A percentile compares a stretch with the other conserved stretches of the same genome.
phyloP scores from a whole-genome alignment of 2,888 invertebrate species.

The Drosophila acutilabella region DNA sequence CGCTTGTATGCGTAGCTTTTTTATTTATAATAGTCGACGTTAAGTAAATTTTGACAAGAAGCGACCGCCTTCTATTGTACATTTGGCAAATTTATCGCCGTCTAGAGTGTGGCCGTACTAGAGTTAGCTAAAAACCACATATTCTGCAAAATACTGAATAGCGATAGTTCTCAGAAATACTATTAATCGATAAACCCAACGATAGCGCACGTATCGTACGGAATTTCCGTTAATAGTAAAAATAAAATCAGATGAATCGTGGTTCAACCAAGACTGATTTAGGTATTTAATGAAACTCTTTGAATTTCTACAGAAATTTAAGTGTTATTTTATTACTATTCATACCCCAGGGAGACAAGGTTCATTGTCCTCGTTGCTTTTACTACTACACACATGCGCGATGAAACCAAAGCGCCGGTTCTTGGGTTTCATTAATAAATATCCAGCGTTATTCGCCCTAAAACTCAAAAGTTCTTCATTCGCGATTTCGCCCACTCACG shows the following conservation, averaged over 20 bases:
- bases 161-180: conserved; percentile 23
- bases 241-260: too few species aligned
- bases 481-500: conserved; percentile 40
- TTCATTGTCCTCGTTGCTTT: conserved; percentile 60
- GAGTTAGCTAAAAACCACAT: background rate
- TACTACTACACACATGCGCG: conserved; percentile 74
- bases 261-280: background rate
- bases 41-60: conserved; percentile 2
- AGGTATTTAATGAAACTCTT: background rate
- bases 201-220: conserved; percentile 7
- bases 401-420: conserved; percentile 55
- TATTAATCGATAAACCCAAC: background rate
- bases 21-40: conserved; percentile 14
- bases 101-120: conserved; percentile 36
- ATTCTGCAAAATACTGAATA: background rate
- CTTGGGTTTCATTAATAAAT: conserved; percentile 67
- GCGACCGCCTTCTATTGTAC: conserved; percentile 43
- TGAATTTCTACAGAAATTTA: background rate
- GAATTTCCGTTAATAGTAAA: background rate
- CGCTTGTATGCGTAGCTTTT: conserved; percentile 18
- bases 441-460: conserved; percentile 31
- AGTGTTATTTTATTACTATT: background rate
- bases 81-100: conserved; percentile 49
- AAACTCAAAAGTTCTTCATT: conserved; percentile 24
- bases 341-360: conserved; percentile 22